These are phyloP conservation scores for Andrena bucephala DNA, from an alignment of 2,888 invertebrate genomes.

Conservation along the genomic window DNA sequence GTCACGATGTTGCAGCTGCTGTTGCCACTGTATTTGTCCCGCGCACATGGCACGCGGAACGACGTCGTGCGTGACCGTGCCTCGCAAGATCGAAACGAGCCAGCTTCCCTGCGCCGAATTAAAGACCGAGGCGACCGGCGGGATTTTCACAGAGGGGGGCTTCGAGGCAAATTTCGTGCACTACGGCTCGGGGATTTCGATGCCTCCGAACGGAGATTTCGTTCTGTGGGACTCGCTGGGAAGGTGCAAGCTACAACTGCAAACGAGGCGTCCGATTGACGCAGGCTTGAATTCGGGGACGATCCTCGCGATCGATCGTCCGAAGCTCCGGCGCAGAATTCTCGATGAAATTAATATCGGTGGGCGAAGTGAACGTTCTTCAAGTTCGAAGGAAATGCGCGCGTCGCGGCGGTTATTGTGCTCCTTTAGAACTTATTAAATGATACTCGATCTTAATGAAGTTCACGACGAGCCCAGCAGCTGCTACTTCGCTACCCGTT, in stretches of 20 bases:
- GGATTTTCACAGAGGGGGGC: conserved; percentile 23
- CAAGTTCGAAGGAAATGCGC: not conserved
- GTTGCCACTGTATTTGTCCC: conserved; percentile 81
- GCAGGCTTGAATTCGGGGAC: not conserved
- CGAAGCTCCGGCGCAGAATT: not conserved
- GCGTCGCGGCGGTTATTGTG: conserved; percentile 31
- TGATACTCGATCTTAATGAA: conserved; percentile 62
- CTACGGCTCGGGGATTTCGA: conserved; percentile 7
- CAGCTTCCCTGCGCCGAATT: conserved; percentile 46
- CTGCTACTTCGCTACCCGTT: conserved; percentile 57
- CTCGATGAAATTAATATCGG: conserved; percentile 9
- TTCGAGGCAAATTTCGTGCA: conserved; percentile 21
- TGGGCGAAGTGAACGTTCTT: not conserved
- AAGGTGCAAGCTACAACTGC: not conserved
- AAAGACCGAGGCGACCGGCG: conserved; percentile 10
- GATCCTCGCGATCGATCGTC: not conserved
- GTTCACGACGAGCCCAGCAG: conserved; percentile 67
- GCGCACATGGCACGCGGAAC: conserved; percentile 80
- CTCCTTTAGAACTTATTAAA: conserved; percentile 53
- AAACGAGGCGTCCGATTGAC: too few relatives aligned
- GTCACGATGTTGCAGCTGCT: conserved; percentile 83
- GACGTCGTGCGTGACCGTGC: conserved; percentile 61
- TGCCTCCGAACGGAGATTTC: conserved; percentile 15
- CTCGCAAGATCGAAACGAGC: conserved; percentile 72
- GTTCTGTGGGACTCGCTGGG: not conserved